Evolutionary conservation across 2,797 vertebrate species (phyloP).

Genomic region (Squalus acanthias): DNA sequence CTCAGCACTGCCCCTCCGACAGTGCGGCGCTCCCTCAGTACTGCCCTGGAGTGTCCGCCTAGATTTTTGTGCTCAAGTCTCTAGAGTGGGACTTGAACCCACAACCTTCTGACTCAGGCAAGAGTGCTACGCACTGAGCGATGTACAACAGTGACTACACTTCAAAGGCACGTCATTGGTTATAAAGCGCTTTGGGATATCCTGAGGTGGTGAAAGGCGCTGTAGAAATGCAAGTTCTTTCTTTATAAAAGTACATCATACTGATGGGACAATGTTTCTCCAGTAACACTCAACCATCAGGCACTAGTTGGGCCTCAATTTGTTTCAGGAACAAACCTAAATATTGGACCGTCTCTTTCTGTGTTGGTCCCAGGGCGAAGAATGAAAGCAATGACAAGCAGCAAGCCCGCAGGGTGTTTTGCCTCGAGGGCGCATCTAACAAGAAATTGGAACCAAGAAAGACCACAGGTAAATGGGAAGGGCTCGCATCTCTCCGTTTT

Average conservation of each 20-base stretch:
- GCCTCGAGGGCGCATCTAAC: background rate
- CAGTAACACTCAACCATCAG: background rate
- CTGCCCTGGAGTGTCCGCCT: no score
- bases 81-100: no score
- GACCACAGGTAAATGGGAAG: background rate
- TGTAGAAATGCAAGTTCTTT: background rate
- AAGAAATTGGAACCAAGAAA: background rate
- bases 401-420: no score
- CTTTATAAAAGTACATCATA: no score
- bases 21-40: no score
- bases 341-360: background rate
- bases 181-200: background rate
- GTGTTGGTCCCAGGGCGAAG: background rate
- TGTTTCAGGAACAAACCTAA: background rate
- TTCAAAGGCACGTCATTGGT: no score
- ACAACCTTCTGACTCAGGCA: no score
- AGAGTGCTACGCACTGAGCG: no score
- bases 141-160: no score
- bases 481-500: background rate
- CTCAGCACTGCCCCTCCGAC: no score
- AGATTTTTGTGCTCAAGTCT: no score
- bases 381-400: background rate
- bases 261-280: no score
- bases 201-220: background rate
- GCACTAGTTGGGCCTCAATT: background rate